Percentiles rank a stretch among this genome's conserved stretches.
Conservation (phyloP, 1,140 invertebrate genomes). For the Teleopsis dalmanni region DNA sequence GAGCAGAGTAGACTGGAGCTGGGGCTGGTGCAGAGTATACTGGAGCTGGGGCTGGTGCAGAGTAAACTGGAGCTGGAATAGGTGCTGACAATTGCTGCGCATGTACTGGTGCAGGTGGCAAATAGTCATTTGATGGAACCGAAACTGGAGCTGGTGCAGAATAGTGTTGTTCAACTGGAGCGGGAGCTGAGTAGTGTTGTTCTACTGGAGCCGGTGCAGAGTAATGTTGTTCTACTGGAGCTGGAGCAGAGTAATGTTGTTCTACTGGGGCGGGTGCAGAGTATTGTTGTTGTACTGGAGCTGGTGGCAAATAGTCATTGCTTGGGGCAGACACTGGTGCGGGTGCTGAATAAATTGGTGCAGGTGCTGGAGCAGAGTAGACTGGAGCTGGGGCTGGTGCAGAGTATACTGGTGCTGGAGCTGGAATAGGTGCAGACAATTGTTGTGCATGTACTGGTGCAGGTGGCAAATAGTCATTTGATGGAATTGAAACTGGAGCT, state of each 20-base stretch:
- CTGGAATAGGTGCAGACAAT: neutral
- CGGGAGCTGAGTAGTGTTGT: constrained; percentile 6
- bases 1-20: constrained; percentile 18
- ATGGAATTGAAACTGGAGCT: too few species aligned
- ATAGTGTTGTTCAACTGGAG: constrained; percentile 2
- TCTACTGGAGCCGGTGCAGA: too few species aligned
- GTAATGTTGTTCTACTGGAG: too few species aligned
- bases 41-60: too few species aligned
- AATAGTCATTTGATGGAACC: constrained; percentile 4
- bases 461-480: too few species aligned
- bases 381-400: neutral
- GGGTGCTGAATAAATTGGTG: constrained; percentile 3
- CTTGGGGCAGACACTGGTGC: constrained; percentile 2
- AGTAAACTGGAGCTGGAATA: constrained; percentile 12
- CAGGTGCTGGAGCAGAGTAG: constrained; percentile 20
- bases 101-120: too few species aligned
- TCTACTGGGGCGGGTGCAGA: constrained; percentile 3
- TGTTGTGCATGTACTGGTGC: too few species aligned
- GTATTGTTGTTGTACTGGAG: constrained; percentile 5
- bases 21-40: too few species aligned
- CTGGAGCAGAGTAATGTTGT: neutral
- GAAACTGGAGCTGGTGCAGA: constrained; percentile 3
- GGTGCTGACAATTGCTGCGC: constrained; percentile 11
- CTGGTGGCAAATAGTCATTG: neutral
- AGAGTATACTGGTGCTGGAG: neutral